Conservation (phyloP, 2,888 invertebrate species). For the Pristionchus maxplancki region DNA sequence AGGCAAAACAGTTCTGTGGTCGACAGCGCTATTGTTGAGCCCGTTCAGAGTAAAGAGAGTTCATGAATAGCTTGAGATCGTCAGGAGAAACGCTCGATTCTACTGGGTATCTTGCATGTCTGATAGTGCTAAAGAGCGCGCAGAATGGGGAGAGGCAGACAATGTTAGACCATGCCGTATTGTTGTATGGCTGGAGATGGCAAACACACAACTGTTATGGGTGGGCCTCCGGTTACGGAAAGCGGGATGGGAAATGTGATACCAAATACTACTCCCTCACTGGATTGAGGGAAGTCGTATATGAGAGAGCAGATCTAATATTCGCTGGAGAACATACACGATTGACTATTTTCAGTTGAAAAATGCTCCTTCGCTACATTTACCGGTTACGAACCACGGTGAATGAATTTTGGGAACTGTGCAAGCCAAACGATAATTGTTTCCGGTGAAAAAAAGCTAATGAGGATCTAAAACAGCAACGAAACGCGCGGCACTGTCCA, state of each 20-base stretch:
- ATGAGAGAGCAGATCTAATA: neutral
- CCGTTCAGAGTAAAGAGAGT: neutral
- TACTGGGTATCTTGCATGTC: no score
- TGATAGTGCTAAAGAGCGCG: no score
- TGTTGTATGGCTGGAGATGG: neutral
- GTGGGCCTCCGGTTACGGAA: neutral
- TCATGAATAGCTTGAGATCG: constrained; percentile 24
- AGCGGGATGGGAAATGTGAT: neutral
- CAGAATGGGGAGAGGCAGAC: no score
- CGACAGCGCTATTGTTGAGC: neutral
- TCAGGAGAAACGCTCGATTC: neutral
- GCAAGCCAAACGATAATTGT: no score
- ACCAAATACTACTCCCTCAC: neutral
- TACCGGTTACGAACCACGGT: no score
- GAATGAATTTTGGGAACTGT: no score
- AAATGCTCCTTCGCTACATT: no score
- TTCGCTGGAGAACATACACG: no score
- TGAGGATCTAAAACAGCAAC: neutral
- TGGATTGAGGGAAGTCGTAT: neutral
- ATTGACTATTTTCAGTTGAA: no score
- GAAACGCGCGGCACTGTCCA: neutral
- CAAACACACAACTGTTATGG: neutral
- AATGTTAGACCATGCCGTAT: neutral
- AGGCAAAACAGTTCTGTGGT: neutral
- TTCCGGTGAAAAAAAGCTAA: no score